Base-by-base conservation (phyloP, 2,888 invertebrate species). In the Chymomyza caudatula region DNA sequence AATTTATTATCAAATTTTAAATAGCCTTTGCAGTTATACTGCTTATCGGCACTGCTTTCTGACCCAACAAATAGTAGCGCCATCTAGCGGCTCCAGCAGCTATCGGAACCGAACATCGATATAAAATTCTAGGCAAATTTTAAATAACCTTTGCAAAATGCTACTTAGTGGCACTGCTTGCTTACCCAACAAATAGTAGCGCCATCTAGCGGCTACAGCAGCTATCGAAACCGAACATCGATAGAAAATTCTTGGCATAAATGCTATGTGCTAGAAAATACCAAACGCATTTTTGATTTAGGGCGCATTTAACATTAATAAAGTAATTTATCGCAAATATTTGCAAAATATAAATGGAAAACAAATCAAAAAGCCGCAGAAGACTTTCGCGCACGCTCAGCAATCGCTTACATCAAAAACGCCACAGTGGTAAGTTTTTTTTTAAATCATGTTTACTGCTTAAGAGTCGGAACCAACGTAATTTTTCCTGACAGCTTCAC, bases 371-470 rank as follows among this genome's bases (percentile, higher is more conserved):
- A 47, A 47, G 29, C 44, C 47, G 47, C 15, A 47, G 19, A 60
- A 83, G 85, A 51, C 66, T 78, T 0, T 86, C 88, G 8, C 67
- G 88, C 20, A 87, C 89, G 17, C 67, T 89, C n/a, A 81, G 78
- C 55, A 77, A 67, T 22, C 85, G 88, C 4, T 59, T 87, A 22
- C 71, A 84, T 59, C 77, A 77, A 4, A 88, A 87, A 43, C 74
- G 84, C 0, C 84, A 85, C 56, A 86, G 77, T 66, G 85, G 88
- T 88, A 76, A 69, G 60, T 64, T 4, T 13, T 17, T 22, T 1
- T 4, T 5, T 44, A 37, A 44, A 6, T 4, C 17, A 47, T 17
- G 17, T 20, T 37, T 8, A 15, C 49, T 19, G 25, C 58, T 29
- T n/a, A n/a, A n/a, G n/a, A n/a, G n/a, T n/a, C n/a, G n/a, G n/a